Evolutionary conservation across 2,888 invertebrate species (phyloP).

Genomic region (Oscheius myriophilus): DNA sequence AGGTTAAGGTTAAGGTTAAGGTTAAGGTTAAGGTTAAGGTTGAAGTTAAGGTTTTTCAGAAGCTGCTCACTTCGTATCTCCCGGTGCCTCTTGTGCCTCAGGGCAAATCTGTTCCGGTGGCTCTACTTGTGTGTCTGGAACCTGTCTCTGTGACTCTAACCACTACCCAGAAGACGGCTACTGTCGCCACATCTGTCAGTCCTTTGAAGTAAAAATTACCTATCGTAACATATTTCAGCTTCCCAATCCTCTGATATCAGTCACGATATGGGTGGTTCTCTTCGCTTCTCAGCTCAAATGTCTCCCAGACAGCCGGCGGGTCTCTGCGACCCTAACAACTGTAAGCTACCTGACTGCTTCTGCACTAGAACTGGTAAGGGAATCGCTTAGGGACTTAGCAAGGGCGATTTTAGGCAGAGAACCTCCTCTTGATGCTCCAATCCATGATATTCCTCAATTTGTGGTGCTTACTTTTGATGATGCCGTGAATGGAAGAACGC

Average conservation of each 20-base stretch:
- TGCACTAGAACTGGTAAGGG: slow-evolving; percentile 48
- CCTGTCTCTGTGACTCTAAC: slow-evolving; percentile 55
- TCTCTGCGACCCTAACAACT: slow-evolving; percentile 50
- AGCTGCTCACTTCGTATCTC: slow-evolving; percentile 43
- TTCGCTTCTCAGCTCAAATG: slow-evolving; percentile 55
- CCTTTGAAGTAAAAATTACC: neutral
- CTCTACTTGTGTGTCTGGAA: slow-evolving; percentile 51
- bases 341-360: slow-evolving; percentile 66
- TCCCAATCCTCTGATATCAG: slow-evolving; percentile 41
- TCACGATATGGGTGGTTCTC: slow-evolving; percentile 52
- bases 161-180: slow-evolving; percentile 61
- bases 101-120: slow-evolving; percentile 59
- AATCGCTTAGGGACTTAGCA: neutral
- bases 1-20: no score
- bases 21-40: no score
- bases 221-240: slow-evolving; percentile 10
- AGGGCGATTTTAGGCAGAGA: slow-evolving; percentile 42
- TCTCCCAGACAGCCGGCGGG: slow-evolving; percentile 42
- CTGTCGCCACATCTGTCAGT: slow-evolving; percentile 46
- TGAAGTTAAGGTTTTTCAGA: no score
- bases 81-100: slow-evolving; percentile 53
- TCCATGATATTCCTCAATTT: slow-evolving; percentile 64
- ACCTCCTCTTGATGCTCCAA: slow-evolving; percentile 55
- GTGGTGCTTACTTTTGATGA: slow-evolving; percentile 70
- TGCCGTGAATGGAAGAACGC: slow-evolving; percentile 65